Percentiles rank a stretch among this genome's conserved stretches.
These are phyloP conservation scores for Gallinago nigripennis DNA, from an alignment of 2,797 vertebrate genomes.

Conservation along the genomic window DNA sequence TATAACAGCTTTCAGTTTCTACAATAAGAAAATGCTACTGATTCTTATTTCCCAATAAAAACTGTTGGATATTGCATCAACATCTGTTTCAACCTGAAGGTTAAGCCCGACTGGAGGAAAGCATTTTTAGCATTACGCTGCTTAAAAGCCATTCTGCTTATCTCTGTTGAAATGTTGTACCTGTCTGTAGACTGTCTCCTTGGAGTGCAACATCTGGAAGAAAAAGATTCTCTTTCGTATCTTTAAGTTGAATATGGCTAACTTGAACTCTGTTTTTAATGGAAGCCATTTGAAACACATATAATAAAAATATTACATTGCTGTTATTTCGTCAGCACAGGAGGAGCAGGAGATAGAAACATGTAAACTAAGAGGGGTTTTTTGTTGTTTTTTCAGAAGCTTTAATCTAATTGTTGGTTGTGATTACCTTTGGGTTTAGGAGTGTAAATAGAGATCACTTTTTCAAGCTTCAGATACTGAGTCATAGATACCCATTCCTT, in stretches of 20 bases:
- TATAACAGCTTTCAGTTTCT: background rate
- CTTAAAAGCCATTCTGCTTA: background rate
- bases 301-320: background rate
- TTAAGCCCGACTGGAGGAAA: background rate
- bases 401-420: background rate
- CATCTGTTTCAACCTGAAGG: background rate
- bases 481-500: background rate
- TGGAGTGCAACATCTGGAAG: background rate
- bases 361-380: rapidly evolving
- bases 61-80: background rate
- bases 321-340: background rate
- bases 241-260: background rate
- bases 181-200: background rate
- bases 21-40: background rate
- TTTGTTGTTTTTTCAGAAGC: background rate
- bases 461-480: background rate
- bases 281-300: background rate
- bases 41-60: background rate
- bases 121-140: background rate
- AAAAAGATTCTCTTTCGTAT: background rate
- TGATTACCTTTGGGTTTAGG: background rate
- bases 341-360: background rate
- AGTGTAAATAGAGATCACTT: background rate
- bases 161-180: background rate
- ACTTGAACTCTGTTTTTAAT: background rate